A percentile compares a stretch with the other conserved stretches of the same genome.
Evolutionary conservation across 1,140 invertebrate genomes (phyloP).

Genomic region (Euura lappo): DNA sequence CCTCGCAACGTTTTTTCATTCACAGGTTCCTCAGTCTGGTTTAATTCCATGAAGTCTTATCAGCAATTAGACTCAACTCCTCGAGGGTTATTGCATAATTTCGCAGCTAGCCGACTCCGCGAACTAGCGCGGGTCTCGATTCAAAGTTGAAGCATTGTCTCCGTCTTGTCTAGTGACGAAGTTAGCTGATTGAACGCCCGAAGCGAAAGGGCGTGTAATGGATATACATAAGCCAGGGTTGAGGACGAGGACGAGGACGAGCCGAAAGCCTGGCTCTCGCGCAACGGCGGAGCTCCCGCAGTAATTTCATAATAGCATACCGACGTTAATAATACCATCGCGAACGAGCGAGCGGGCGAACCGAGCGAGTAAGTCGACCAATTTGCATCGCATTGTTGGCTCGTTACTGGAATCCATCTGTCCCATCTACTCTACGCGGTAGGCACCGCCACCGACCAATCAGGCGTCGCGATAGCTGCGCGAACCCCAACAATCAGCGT

Average conservation of each 20-base stretch:
- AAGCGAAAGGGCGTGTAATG: conserved; percentile 31
- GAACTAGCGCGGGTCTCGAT: neutral
- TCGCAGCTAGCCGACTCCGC: too few relatives aligned
- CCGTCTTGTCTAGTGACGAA: conserved; percentile 34
- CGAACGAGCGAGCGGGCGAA: conserved; percentile 37
- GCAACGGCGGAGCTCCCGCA: conserved; percentile 38
- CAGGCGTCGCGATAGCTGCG: neutral
- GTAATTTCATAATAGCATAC: conserved; percentile 60
- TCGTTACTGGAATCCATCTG: conserved; percentile 51
- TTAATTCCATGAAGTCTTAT: too few relatives aligned
- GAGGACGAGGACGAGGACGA: neutral
- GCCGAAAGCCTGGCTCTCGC: conserved; percentile 12
- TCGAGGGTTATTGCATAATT: too few relatives aligned
- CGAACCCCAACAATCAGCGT: conserved; percentile 17
- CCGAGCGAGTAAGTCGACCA: conserved; percentile 44
- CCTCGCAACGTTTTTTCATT: too few relatives aligned
- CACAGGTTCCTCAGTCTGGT: too few relatives aligned
- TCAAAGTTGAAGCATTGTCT: conserved; percentile 3
- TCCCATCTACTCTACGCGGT: conserved; percentile 22
- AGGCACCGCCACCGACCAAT: conserved; percentile 11
- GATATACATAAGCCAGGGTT: conserved; percentile 8
- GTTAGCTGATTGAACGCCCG: conserved; percentile 50
- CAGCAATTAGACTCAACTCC: too few relatives aligned
- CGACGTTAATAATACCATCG: conserved; percentile 60
- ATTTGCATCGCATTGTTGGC: conserved; percentile 60